Evolutionary conservation across 2,113 vertebrate species (phyloP).

Genomic region (Atlantisia rogersi): DNA sequence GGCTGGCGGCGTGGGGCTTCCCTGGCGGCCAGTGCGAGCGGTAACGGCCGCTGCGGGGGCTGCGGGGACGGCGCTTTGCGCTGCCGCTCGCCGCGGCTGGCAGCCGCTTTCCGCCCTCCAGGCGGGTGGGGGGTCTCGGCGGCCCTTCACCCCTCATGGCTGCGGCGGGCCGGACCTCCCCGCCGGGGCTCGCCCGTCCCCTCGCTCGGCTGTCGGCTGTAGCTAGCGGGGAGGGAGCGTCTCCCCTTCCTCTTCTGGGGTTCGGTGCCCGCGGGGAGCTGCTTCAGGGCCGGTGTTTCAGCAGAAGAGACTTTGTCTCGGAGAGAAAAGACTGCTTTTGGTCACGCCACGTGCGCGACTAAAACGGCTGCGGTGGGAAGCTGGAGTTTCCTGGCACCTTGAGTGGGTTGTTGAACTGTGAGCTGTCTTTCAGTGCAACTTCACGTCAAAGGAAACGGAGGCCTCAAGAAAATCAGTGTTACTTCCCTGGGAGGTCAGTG

Average conservation of each 20-base stretch:
- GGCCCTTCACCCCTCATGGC: neutral
- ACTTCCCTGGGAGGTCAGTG: neutral
- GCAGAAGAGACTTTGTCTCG: neutral
- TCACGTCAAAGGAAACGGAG: slow-evolving; percentile 10
- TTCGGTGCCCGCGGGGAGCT: fast-evolving
- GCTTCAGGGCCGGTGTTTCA: neutral
- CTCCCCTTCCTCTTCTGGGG: fast-evolving
- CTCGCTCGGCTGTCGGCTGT: neutral
- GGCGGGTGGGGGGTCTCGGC: neutral
- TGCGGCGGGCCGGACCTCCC: neutral
- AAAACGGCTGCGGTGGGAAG: neutral
- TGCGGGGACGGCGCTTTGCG: neutral
- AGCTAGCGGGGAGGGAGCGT: fast-evolving
- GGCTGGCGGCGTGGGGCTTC: neutral
- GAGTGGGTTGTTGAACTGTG: neutral
- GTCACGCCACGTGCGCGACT: too few relatives aligned
- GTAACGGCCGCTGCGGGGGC: neutral
- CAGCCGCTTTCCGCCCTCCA: neutral
- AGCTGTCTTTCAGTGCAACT: neutral
- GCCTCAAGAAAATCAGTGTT: neutral
- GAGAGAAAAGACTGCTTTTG: neutral
- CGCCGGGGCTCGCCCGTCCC: neutral
- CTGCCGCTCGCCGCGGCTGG: neutral
- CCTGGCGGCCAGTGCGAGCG: too few relatives aligned
- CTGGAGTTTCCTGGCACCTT: neutral